These are phyloP conservation scores for Phenganax subtilis DNA, from an alignment of 92 coral and sea anemone genomes.

Conservation along the genomic window DNA sequence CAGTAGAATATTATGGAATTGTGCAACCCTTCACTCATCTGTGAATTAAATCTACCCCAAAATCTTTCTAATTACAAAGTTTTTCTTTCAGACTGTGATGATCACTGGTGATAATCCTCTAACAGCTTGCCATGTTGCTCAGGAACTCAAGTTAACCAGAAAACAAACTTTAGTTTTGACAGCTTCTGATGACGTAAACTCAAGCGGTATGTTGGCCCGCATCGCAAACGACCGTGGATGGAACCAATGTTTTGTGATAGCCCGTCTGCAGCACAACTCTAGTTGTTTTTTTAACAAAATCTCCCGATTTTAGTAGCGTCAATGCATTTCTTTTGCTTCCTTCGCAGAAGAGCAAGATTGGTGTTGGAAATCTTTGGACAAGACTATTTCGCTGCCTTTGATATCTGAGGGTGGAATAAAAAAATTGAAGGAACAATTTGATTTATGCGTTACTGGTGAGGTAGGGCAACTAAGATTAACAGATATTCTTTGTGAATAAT, in stretches of 20 bases:
- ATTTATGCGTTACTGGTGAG: constrained; percentile 95
- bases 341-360: constrained; percentile 59
- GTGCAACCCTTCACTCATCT: not conserved
- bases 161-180: constrained; percentile 75
- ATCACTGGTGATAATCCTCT: constrained; percentile 99
- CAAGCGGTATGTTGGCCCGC: constrained; percentile 5
- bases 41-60: too few species aligned
- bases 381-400: constrained; percentile 70
- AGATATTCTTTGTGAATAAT: too few species aligned
- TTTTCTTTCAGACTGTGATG: constrained; percentile 67
- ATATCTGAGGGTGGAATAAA: constrained; percentile 69
- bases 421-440: constrained; percentile 64
- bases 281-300: not conserved
- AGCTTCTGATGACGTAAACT: constrained; percentile 36
- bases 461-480: constrained; percentile 34
- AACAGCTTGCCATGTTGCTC: constrained; percentile 98
- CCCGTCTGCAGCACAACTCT: too few species aligned
- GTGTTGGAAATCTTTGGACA: constrained; percentile 97
- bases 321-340: constrained; percentile 9
- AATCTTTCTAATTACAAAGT: not conserved
- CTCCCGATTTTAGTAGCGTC: too few species aligned
- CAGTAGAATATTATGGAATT: constrained; percentile 27
- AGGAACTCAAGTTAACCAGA: constrained; percentile 75
- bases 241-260: too few species aligned
- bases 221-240: not conserved